phyloP scores from a whole-genome alignment of 2,797 vertebrate species.

The Melanogrammus aeglefinus region DNA sequence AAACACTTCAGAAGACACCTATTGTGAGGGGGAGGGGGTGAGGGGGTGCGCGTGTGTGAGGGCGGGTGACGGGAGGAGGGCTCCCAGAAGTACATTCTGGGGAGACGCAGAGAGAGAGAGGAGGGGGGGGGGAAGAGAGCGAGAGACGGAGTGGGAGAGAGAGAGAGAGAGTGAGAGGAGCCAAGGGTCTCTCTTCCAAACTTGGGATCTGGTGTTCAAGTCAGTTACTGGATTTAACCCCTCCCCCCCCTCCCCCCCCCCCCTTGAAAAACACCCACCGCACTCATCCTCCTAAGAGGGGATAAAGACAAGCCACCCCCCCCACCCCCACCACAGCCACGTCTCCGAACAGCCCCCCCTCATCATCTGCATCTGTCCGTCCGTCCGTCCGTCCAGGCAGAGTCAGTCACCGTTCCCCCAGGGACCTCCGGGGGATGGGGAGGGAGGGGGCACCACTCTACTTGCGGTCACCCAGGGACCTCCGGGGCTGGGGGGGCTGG shows the following conservation, averaged over 20 bases:
- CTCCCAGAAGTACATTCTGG: conserved; percentile 91
- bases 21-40: conserved; percentile 39
- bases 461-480: conserved; percentile 69
- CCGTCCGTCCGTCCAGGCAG: conserved; percentile 62
- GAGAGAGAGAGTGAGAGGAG: conserved; percentile 34
- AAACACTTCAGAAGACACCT: conserved; percentile 46
- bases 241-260: not conserved
- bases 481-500: conserved; percentile 79
- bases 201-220: conserved; percentile 64
- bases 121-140: not conserved
- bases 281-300: not conserved
- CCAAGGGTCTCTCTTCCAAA: conserved; percentile 70
- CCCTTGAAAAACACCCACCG: not conserved
- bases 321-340: not conserved
- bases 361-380: conserved; percentile 49
- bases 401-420: conserved; percentile 59
- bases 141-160: conserved; percentile 16
- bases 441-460: conserved; percentile 61
- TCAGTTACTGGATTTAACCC: conserved; percentile 36
- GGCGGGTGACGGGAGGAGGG: conserved; percentile 78
- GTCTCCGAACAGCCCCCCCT: conserved; percentile 67
- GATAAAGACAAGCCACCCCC: not conserved
- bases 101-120: conserved; percentile 40
- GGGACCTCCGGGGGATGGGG: conserved; percentile 71
- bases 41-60: conserved; percentile 53